phyloP scores from a whole-genome alignment of 1,140 invertebrate species.

The Zaprionus taronus region DNA sequence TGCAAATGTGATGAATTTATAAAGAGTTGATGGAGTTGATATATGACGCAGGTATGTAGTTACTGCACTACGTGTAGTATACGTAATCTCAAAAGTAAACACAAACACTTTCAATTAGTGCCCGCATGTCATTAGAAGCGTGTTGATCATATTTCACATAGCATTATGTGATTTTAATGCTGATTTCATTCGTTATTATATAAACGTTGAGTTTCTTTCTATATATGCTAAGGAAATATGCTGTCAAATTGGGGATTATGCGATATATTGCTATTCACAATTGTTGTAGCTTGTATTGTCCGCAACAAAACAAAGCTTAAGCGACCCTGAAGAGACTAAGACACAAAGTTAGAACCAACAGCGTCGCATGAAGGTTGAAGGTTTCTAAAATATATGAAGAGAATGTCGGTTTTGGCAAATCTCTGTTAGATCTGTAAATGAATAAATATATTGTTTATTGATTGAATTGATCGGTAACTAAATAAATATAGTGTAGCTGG shows the following conservation, averaged over 20 bases:
- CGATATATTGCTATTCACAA: not conserved
- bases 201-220: not conserved
- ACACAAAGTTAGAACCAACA: not conserved
- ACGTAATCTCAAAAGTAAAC: constrained; percentile 15
- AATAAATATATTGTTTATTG: no score
- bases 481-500: no score
- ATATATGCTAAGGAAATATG: not conserved
- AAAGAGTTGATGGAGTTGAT: constrained; percentile 15
- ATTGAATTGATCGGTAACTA: no score
- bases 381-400: not conserved
- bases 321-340: constrained; percentile 3
- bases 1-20: constrained; percentile 28
- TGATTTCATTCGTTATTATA: constrained; percentile 12
- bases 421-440: no score
- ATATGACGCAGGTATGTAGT: constrained; percentile 8
- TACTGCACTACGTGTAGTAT: constrained; percentile 11
- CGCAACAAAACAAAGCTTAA: not conserved
- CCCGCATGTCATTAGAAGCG: constrained; percentile 25
- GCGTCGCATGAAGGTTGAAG: constrained; percentile 8
- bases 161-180: constrained; percentile 21
- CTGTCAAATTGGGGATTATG: not conserved
- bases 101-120: constrained; percentile 24
- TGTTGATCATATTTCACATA: constrained; percentile 15
- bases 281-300: not conserved
- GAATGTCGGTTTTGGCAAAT: constrained; percentile 12